These are phyloP conservation scores for Lacanobia wlatinum DNA, from an alignment of 2,888 invertebrate species.

Conservation along the genomic window DNA sequence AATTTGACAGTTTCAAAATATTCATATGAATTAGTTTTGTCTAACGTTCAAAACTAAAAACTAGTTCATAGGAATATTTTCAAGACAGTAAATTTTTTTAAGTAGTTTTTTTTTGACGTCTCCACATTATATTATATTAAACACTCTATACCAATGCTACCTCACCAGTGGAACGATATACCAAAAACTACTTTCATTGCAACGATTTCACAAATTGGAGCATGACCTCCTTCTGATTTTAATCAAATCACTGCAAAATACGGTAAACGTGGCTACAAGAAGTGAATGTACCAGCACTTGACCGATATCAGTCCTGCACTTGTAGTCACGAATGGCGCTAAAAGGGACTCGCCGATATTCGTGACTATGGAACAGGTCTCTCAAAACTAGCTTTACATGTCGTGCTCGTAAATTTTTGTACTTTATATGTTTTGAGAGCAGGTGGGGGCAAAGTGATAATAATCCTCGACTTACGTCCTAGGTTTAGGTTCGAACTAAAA, in stretches of 20 bases:
- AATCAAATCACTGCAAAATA: background rate
- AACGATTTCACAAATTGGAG: background rate
- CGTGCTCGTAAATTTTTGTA: background rate
- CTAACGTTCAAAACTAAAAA: too few relatives aligned
- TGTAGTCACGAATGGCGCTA: constrained; percentile 2
- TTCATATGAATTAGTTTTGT: too few relatives aligned
- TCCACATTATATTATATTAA: too few relatives aligned
- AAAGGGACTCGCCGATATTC: background rate
- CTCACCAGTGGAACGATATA: background rate
- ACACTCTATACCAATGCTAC: too few relatives aligned
- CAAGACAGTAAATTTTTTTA: too few relatives aligned
- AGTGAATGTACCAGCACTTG: background rate
- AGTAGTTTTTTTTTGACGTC: too few relatives aligned
- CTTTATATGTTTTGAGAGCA: background rate
- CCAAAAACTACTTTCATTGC: background rate
- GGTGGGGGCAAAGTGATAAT: background rate
- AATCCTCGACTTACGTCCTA: background rate
- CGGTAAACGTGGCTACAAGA: background rate
- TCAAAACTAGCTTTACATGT: background rate
- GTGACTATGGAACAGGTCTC: background rate
- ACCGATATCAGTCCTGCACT: constrained; percentile 2
- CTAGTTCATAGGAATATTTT: too few relatives aligned
- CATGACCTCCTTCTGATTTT: background rate
- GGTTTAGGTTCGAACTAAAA: background rate
- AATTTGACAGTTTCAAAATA: too few relatives aligned